Conservation (phyloP, 2,113 vertebrate species). For the Daphoenositta chrysoptera region DNA sequence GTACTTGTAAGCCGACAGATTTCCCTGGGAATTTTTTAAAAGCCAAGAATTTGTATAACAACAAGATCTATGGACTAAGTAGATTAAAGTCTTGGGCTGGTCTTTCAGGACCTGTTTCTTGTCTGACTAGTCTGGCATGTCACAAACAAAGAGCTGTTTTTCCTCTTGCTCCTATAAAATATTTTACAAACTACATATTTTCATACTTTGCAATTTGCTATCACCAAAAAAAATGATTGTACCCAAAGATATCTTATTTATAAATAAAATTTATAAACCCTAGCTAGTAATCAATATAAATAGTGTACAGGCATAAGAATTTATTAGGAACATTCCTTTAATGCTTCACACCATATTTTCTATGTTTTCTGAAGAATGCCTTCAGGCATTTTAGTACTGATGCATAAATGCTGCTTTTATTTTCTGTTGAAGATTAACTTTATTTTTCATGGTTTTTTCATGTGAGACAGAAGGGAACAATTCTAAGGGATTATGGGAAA, state of each 20-base stretch:
- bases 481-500: conserved; percentile 29
- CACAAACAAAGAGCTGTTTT: not conserved
- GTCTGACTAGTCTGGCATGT: not conserved
- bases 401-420: conserved; percentile 7
- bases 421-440: conserved; percentile 44
- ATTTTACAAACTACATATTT: not conserved
- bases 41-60: not conserved
- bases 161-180: not conserved
- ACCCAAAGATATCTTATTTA: not conserved
- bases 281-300: not conserved
- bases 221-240: not conserved
- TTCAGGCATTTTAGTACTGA: not conserved
- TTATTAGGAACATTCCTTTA: not conserved
- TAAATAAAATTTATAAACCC: too few relatives aligned
- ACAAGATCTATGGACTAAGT: not conserved
- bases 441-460: not conserved
- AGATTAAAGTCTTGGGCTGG: not conserved
- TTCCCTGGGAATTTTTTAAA: not conserved
- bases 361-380: not conserved
- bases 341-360: not conserved
- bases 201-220: not conserved
- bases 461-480: conserved; percentile 11
- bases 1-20: not conserved
- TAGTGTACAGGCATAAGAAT: not conserved
- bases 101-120: not conserved